A percentile compares a stretch with the other conserved stretches of the same genome.
Conservation (phyloP, 2,113 vertebrate species). For the Chionis minor region DNA sequence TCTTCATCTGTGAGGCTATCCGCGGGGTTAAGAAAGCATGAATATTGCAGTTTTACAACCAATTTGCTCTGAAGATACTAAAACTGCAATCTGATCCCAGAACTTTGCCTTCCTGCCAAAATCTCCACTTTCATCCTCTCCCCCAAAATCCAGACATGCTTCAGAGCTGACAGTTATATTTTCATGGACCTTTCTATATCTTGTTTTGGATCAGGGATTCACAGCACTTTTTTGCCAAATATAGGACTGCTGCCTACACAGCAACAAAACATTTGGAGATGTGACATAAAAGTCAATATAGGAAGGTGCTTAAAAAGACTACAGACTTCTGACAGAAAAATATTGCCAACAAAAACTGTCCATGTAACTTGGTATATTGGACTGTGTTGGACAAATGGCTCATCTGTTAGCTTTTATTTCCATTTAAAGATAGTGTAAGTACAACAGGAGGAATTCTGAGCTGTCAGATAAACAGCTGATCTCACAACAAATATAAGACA, state of each 20-base stretch:
- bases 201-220: conserved; percentile 24
- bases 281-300: neutral
- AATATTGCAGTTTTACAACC: neutral
- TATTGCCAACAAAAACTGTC: neutral
- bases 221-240: conserved; percentile 22
- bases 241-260: conserved; percentile 27
- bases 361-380: neutral
- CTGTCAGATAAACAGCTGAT: neutral
- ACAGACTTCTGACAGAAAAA: neutral
- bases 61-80: neutral
- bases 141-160: neutral
- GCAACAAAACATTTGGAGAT: conserved; percentile 11
- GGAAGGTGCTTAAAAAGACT: neutral
- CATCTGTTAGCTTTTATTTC: neutral
- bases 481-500: neutral
- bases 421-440: neutral
- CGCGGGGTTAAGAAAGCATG: fast-evolving
- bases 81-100: neutral
- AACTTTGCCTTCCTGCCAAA: neutral
- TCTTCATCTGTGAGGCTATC: neutral
- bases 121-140: neutral
- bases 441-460: neutral
- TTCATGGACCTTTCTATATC: neutral
- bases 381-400: neutral
- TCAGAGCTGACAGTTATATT: neutral